Base-by-base conservation (phyloP, 2,888 invertebrate species). In the Archips crataeganus region DNA sequence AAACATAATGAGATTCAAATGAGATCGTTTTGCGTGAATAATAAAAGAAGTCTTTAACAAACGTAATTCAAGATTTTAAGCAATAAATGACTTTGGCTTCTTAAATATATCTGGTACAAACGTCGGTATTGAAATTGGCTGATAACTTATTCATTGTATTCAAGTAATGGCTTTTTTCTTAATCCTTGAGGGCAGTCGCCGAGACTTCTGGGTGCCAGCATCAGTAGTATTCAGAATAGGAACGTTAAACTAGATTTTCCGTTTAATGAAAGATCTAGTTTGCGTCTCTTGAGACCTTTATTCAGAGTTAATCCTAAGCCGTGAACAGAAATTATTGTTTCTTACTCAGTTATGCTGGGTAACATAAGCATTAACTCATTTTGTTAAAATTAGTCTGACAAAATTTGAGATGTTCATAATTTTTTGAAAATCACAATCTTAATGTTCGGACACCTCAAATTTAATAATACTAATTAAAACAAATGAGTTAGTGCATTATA, bases 1-100 rank as follows among this genome's bases (percentile, higher is more conserved):
- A 73, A 73, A 69, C 45, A 61, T 74, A 74, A 74, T 74, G 74
- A 74, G 74, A 74, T 74, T 74, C 74, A 70, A 74, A 74, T 70
- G 74, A 74, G 65, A 65, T 74, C 74, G 64, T 64, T 70, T 74
- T 74, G 60, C 70, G 42, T 70, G 74, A 74, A 74, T 70, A 73
- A 70, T 54, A 74, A 70, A 70, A 64, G 60, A 64, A 69, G 63
- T 69, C 64, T 67, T 66, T 60, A 61, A 70, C 74, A 65, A 74
- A 65, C 69, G 65, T 70, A 74, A 74, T 74, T 64, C 65, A 74
- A 70, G 69, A 54, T 70, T 74, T 68, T 70, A 63, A 74, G 69
- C 34, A 69, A 60, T 69, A 73, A 73, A 62, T 62, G 66, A 71
- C n/a, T 68, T 62, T 5, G 64, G 51, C 39, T 74, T 69, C 32